Evolutionary conservation across 2,797 vertebrate genomes (phyloP), one percentile per base, ranked within the genome.

Genomic region (Girardinus metallicus): DNA sequence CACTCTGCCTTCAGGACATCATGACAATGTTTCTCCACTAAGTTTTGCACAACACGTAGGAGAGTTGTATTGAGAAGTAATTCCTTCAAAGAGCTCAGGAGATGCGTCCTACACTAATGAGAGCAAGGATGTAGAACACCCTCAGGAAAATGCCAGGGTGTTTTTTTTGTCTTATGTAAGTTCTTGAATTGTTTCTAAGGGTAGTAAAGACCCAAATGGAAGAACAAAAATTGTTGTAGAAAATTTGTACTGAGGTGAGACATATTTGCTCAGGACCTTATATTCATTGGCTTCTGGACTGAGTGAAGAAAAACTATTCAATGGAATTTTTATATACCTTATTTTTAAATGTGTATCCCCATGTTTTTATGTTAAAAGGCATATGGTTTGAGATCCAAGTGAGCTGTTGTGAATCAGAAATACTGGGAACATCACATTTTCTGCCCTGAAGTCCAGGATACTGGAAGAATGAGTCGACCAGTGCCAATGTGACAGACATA

Each of bases 381-480:
- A 80, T 89, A 79, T 90, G n/a, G 84, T 82, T 74, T 85, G 77
- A 84, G 88, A 86, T 84, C 74, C 64, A 1, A 60, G 44, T 82
- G 84, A 89, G 87, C 88, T 91, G 83, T 85, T 89, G 77, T 89
- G 57, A 88, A 91, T 89, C 86, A 88, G 75, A 44, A 66, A 85
- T 11, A 85, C 86, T 86, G 93, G 79, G 90, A 88, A 86, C 79
- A 66, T 60, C 55, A 83, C 85, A 82, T 81, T 21, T 51, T 57
- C 84, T 36, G 76, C 62, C 39, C 75, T 72, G 83, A 77, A 75
- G 74, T 79, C 62, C 36, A 68, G 75, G 81, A 86, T 77, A 62
- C 72, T 21, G 85, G 77, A 80, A 80, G 80, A 83, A 57, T 76
- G 75, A 85, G 73, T 85, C 78, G 83, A 60, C 71, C 62, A 46